Evolutionary conservation across 2,888 invertebrate species (phyloP).

Genomic region (Cylindroiulus punctatus): DNA sequence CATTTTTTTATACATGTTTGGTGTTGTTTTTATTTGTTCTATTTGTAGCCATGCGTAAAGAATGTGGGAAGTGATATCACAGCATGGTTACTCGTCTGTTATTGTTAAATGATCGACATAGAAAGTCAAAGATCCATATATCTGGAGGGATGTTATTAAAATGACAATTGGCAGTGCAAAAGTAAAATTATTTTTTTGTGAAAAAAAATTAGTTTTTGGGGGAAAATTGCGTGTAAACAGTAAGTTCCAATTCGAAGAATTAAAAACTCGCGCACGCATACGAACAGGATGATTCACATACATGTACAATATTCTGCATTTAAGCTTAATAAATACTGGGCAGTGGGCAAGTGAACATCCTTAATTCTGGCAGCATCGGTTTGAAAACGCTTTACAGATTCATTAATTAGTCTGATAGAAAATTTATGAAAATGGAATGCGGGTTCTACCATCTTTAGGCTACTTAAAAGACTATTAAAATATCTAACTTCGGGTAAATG

Average conservation of each 20-base stretch:
- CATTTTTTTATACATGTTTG: neutral
- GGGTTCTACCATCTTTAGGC: neutral
- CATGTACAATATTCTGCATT: neutral
- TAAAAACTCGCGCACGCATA: neutral
- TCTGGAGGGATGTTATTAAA: conserved; percentile 24
- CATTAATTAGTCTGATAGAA: neutral
- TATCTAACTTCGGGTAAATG: neutral
- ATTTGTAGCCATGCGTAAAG: conserved; percentile 44
- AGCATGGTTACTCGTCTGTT: conserved; percentile 16
- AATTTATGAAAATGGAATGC: neutral
- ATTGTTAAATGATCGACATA: conserved; percentile 43
- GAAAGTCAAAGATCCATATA: conserved; percentile 37
- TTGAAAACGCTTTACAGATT: neutral
- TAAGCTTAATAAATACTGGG: neutral
- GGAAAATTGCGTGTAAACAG: neutral
- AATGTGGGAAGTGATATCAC: conserved; percentile 51
- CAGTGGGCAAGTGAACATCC: neutral
- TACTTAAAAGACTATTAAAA: neutral
- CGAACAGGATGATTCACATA: neutral
- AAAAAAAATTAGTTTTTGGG: neutral
- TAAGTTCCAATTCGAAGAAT: neutral
- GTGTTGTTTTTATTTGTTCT: neutral
- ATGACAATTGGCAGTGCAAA: neutral
- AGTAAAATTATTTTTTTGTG: neutral
- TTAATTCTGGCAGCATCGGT: neutral